phyloP scores from a whole-genome alignment of 2,888 invertebrate genomes.

The Machimus rusticus region DNA sequence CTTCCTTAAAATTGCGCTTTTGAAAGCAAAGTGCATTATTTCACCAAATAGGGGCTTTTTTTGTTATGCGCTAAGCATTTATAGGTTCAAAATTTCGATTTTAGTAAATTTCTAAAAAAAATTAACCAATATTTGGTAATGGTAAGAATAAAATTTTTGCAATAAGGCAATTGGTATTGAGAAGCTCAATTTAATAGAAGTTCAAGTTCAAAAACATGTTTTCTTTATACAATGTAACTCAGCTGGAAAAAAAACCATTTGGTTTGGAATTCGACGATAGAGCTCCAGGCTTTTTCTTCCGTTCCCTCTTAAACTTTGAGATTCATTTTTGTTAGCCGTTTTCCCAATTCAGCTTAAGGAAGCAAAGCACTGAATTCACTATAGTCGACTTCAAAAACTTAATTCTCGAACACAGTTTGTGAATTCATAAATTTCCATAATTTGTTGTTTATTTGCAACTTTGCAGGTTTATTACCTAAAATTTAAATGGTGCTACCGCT shows the following conservation, averaged over 20 bases:
- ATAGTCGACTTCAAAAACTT: no score
- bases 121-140: background rate
- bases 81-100: background rate
- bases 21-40: background rate
- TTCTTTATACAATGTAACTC: no score
- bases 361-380: no score
- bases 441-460: no score
- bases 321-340: no score
- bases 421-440: no score
- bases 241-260: no score
- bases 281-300: no score
- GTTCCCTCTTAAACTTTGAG: no score
- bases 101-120: background rate
- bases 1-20: background rate
- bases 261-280: no score
- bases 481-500: background rate
- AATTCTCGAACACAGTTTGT: no score
- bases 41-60: background rate
- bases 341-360: no score
- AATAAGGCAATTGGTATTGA: background rate
- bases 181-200: background rate
- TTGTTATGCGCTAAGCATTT: background rate
- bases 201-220: background rate
- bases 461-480: background rate
- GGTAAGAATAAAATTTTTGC: background rate